Evolutionary conservation across 1,140 invertebrate genomes (phyloP).

Genomic region (Vanessa tameamea): DNA sequence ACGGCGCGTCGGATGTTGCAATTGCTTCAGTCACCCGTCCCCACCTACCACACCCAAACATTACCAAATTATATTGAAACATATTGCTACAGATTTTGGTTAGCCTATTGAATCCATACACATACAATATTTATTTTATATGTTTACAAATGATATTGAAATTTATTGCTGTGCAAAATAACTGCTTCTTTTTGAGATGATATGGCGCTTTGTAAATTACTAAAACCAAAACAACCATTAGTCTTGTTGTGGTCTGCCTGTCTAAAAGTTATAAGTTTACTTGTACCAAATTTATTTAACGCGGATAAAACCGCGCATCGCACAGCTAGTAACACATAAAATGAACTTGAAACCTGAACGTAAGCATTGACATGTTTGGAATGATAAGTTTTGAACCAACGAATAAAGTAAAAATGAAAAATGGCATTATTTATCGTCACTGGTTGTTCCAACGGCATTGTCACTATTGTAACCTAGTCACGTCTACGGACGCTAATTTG

Average conservation of each 20-base stretch:
- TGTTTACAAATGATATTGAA: too few relatives aligned
- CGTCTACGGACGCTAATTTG: slow-evolving; percentile 25
- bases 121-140: not conserved
- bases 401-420: slow-evolving; percentile 10
- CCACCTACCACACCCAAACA: slow-evolving; percentile 53
- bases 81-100: slow-evolving; percentile 4
- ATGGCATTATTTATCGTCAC: slow-evolving; percentile 11
- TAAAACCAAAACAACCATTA: too few relatives aligned
- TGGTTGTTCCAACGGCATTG: slow-evolving; percentile 26
- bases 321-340: too few relatives aligned
- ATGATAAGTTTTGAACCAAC: not conserved
- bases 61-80: slow-evolving; percentile 9
- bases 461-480: slow-evolving; percentile 21
- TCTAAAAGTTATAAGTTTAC: too few relatives aligned
- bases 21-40: slow-evolving; percentile 47
- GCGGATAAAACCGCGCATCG: too few relatives aligned
- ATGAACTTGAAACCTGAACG: too few relatives aligned
- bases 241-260: too few relatives aligned
- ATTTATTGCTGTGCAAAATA: too few relatives aligned
- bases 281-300: too few relatives aligned
- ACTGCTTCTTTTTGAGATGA: too few relatives aligned
- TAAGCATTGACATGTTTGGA: too few relatives aligned
- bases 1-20: slow-evolving; percentile 69
- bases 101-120: not conserved
- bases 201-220: too few relatives aligned